Evolutionary conservation across 1,140 invertebrate genomes (phyloP), one percentile per base, ranked within the genome.

Genomic region (Calephelis virginiensis): DNA sequence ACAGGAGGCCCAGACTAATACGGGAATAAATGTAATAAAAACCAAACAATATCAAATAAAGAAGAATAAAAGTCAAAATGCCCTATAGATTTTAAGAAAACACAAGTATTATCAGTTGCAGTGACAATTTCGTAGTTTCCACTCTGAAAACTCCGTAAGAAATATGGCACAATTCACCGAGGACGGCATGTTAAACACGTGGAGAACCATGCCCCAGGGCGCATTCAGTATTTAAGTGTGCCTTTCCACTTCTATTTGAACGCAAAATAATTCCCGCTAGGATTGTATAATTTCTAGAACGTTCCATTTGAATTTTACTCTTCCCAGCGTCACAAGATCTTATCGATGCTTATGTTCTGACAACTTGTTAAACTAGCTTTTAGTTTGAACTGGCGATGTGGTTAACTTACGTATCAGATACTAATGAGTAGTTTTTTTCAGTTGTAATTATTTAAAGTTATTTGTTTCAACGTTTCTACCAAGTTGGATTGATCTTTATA

Each of bases 151-250:
- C 28, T 28, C 28, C 28, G 28, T 61, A 61, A 43, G 38, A 13
- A 61, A 61, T 61, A 43, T 38, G 28, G 28, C 28, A 28, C 28
- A 28, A 28, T 64, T 64, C 59, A 61, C 59, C 40, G 46, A 49
- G 62, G 28, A 40, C 8, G 38, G 62, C 63, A 56, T 56, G 63
- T 64, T 64, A 43, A 64, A 49, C 48, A 50, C 63, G 48, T 40
- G 50, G 50, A 53, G 62, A 64, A 64, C n/a, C 63, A 50, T 64
- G 63, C 63, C 63, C 50, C 50, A 47, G 48, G 48, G 63, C 50
- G 50, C 48, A 64, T 49, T 64, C 50, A 50, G 63, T 50, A 47
- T 50, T 50, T 64, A 64, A 64, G 48, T 63, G 62, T 38, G 48
- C 63, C 63, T 64, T 53, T 50, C 48, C 48, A 43, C 47, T 50